Base-by-base conservation (phyloP, 2,888 invertebrate genomes). In the Oegoconia quadripuncta region DNA sequence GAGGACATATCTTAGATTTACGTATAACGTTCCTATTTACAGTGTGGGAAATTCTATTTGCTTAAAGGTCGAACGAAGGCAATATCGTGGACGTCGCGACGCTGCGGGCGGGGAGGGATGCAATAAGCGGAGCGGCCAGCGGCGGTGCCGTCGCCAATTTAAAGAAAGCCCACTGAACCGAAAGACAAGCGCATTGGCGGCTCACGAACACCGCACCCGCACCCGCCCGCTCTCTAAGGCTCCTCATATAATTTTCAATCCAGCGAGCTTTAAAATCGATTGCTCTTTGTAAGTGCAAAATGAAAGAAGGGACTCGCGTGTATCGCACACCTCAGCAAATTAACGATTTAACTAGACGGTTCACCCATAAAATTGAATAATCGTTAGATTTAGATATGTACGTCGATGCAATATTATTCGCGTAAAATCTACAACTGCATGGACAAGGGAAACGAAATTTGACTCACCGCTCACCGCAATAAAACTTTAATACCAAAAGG, bases 161-260 rank as follows among this genome's bases (percentile, higher is more conserved):
- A 88, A 88, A 88, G 88, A 88, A 88, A 88, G 84, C 87, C 83
- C 88, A 88, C 70, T 88, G 88, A 88, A 88, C 87, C 79, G 88
- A 84, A 88, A 88, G 87, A 84, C 86, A 88, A 88, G 88, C 87
- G 87, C 84, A 88, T 83, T 86, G 88, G 84, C 79, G 86, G 87
- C 84, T 81, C 82, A 76, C 78, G 73, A 78, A 67, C 78, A 61
- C 68, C 71, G 65, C 72, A 63, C 75, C 76, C 73, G 71, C 67
- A 73, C 74, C 68, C 69, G 52, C 55, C 62, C 62, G 59, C 66
- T 74, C 72, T 74, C 73, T 74, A 73, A 82, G 74, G 81, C 76
- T 82, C 70, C 77, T 83, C 86, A 82, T 83, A 86, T 86, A 86
- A 87, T 87, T 84, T 87, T 82, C 87, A 84, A 86, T 87, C 76